Evolutionary conservation across 37 sponge, comb jelly and placozoan species (phyloP).

Genomic region (Hexactinellida sp.): DNA sequence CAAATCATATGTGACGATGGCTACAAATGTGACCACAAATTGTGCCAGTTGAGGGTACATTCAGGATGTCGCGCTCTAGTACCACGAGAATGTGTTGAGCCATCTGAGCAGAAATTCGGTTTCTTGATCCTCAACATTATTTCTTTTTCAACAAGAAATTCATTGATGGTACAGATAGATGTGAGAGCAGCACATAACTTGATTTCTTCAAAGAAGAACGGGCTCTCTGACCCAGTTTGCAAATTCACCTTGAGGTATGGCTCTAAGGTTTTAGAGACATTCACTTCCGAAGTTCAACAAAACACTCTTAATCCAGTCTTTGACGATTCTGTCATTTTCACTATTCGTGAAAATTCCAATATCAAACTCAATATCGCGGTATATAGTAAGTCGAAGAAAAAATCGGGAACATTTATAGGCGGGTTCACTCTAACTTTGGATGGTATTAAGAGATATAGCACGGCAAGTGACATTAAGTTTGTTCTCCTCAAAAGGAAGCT

Average conservation of each 20-base stretch:
- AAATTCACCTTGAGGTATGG: background rate
- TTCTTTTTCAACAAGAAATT: background rate
- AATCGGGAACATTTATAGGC: background rate
- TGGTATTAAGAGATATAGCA: background rate
- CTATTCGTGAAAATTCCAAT: background rate
- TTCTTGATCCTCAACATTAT: background rate
- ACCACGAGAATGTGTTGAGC: background rate
- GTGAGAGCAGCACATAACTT: background rate
- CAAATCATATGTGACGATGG: background rate
- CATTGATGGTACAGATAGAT: background rate
- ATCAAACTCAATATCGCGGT: background rate
- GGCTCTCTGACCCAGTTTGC: background rate
- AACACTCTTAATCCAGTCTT: background rate
- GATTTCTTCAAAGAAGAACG: background rate
- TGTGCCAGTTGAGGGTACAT: background rate
- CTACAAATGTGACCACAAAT: background rate
- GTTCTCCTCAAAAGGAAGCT: background rate
- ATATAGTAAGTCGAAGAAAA: background rate
- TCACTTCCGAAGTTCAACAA: background rate
- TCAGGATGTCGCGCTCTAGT: background rate
- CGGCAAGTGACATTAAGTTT: background rate
- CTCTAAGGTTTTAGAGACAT: background rate
- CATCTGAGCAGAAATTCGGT: background rate
- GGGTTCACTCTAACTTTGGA: background rate
- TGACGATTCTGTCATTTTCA: background rate